phyloP scores from a whole-genome alignment of 2,113 vertebrate genomes.

The Pao palembangensis region DNA sequence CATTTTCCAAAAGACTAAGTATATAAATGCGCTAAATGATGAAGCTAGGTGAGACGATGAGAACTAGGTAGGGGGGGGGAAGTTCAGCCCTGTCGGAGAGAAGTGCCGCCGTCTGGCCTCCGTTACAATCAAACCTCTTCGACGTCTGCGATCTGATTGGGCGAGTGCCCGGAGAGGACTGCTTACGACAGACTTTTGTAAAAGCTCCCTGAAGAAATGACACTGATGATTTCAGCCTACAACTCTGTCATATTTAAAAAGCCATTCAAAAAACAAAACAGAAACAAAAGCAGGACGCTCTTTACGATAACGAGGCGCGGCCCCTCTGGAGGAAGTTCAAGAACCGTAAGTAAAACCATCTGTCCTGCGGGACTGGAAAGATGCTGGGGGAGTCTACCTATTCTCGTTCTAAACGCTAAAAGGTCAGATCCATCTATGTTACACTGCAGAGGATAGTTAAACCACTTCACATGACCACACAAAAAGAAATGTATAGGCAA shows the following conservation, averaged over 20 bases:
- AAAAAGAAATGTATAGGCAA: conserved; percentile 63
- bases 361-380: conserved; percentile 20
- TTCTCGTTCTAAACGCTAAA: conserved; percentile 60
- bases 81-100: conserved; percentile 53
- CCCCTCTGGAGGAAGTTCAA: conserved; percentile 29
- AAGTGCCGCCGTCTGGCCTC: conserved; percentile 46
- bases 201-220: conserved; percentile 72
- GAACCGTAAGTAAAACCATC: conserved; percentile 25
- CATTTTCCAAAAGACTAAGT: conserved; percentile 43
- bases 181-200: conserved; percentile 58
- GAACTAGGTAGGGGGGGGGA: conserved; percentile 5
- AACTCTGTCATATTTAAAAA: conserved; percentile 46
- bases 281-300: conserved; percentile 64
- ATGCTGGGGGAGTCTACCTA: conserved; percentile 27
- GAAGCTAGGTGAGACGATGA: conserved; percentile 29
- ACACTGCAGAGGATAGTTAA: conserved; percentile 54
- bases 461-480: conserved; percentile 56
- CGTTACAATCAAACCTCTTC: conserved; percentile 54
- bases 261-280: conserved; percentile 40
- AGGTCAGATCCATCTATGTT: conserved; percentile 57
- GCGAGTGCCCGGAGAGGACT: conserved; percentile 36
- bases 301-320: conserved; percentile 1
- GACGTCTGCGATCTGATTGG: conserved; percentile 37
- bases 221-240: conserved; percentile 57
- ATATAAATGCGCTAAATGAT: conserved; percentile 40